A percentile compares a stretch with the other conserved stretches of the same genome.
Evolutionary conservation across 2,888 invertebrate species (phyloP).

Genomic region (Silvanus unidentatus): DNA sequence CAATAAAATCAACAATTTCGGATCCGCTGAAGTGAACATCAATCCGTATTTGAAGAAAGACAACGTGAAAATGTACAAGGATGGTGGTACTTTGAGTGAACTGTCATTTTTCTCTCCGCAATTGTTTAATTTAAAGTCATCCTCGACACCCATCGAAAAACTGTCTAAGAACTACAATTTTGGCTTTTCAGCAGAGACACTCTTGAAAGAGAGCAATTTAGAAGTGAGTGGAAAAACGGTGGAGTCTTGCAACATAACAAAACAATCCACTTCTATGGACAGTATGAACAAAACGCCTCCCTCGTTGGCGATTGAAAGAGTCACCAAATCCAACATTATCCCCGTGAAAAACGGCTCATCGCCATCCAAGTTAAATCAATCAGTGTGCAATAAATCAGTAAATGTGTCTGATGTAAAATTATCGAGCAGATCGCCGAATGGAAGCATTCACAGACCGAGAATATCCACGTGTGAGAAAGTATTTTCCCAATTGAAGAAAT

Average conservation of each 20-base stretch:
- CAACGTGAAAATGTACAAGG: slow-evolving; percentile 15
- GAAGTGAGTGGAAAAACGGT: not conserved
- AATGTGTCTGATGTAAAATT: not conserved
- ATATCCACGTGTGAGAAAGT: slow-evolving; percentile 18
- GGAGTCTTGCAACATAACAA: slow-evolving; percentile 5
- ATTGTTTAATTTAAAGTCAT: slow-evolving; percentile 27
- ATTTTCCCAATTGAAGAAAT: slow-evolving; percentile 27
- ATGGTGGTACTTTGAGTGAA: slow-evolving; percentile 27
- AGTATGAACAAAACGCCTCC: slow-evolving; percentile 2
- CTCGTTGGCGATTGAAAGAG: not conserved
- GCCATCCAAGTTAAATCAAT: too few relatives aligned
- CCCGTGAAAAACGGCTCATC: not conserved
- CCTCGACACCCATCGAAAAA: slow-evolving; percentile 34
- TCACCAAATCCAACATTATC: not conserved
- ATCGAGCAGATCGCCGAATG: not conserved
- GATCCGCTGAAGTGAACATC: slow-evolving; percentile 18
- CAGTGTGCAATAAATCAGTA: too few relatives aligned
- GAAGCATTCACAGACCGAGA: slow-evolving; percentile 5
- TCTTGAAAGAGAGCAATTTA: slow-evolving; percentile 8
- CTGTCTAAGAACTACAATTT: slow-evolving; percentile 9
- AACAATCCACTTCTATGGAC: not conserved
- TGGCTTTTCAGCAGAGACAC: slow-evolving; percentile 7
- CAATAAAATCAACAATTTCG: slow-evolving; percentile 1
- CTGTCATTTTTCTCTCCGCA: slow-evolving; percentile 34
- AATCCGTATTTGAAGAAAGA: slow-evolving; percentile 25